Percentiles rank a stretch among this genome's conserved stretches.
phyloP scores from a whole-genome alignment of 2,888 invertebrate species.

The Diachrysia chrysitis region DNA sequence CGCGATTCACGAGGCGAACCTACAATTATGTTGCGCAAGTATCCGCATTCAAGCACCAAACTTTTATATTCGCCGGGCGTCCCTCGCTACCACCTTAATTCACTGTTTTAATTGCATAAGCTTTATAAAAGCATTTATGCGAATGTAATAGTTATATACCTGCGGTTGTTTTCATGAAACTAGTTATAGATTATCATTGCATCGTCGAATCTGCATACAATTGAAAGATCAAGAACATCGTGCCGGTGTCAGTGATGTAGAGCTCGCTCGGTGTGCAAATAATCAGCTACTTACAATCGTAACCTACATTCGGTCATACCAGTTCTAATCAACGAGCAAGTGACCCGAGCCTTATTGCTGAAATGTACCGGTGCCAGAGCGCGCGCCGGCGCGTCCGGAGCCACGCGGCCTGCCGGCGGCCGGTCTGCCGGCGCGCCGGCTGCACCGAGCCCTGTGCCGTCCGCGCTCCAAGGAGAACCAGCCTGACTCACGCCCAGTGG shows the following conservation, averaged over 20 bases:
- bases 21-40: constrained; percentile 79
- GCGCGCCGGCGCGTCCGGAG: constrained; percentile 17
- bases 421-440: too few species aligned
- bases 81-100: constrained; percentile 62
- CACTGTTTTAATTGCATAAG: constrained; percentile 77
- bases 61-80: constrained; percentile 70
- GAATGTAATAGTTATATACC: constrained; percentile 22
- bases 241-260: constrained; percentile 20
- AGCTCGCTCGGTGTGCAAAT: constrained; percentile 27
- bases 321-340: constrained; percentile 54
- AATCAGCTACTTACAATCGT: constrained; percentile 38
- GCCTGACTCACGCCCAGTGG: constrained; percentile 66
- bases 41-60: constrained; percentile 64
- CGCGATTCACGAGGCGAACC: constrained; percentile 73
- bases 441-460: constrained; percentile 28
- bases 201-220: constrained; percentile 58
- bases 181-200: constrained; percentile 46
- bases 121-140: constrained; percentile 45
- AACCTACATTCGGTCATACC: constrained; percentile 57
- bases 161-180: constrained; percentile 46
- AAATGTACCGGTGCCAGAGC: constrained; percentile 47
- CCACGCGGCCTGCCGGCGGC: too few species aligned
- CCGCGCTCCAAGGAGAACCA: constrained; percentile 63
- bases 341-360: constrained; percentile 50
- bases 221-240: constrained; percentile 58